Percentiles rank a stretch among this genome's conserved stretches.
phyloP scores from a whole-genome alignment of 1,140 invertebrate species.

The Drosophila athabasca region DNA sequence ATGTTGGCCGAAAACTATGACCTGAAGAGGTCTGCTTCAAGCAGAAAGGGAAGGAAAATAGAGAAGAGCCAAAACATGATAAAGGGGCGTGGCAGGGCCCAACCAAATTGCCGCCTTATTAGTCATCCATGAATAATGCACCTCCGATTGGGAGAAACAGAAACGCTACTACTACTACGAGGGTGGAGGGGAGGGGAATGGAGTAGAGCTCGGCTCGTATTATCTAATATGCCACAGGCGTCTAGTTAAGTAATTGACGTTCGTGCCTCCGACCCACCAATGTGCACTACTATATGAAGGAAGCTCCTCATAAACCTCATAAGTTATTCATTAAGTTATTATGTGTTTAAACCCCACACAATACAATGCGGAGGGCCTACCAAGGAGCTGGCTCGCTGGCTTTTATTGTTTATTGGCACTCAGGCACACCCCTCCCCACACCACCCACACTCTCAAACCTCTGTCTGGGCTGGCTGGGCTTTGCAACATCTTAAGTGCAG shows the following conservation, averaged over 20 bases:
- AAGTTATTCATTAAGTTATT: constrained; percentile 53
- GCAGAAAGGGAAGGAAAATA: constrained; percentile 5
- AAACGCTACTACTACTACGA: not conserved
- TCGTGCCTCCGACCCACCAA: not conserved
- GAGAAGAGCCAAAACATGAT: constrained; percentile 20
- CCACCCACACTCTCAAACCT: no score
- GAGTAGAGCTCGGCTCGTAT: constrained; percentile 41
- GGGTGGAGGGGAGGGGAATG: not conserved
- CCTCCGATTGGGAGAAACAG: not conserved
- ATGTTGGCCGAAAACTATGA: not conserved
- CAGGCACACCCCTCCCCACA: no score
- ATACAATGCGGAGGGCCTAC: no score
- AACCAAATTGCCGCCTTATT: constrained; percentile 54
- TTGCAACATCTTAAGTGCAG: constrained; percentile 60
- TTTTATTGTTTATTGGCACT: no score
- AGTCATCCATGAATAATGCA: constrained; percentile 60
- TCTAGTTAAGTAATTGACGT: constrained; percentile 60
- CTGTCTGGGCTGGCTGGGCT: no score
- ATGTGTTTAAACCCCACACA: constrained; percentile 54
- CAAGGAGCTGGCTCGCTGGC: no score
- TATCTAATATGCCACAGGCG: constrained; percentile 66
- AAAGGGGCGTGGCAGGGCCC: constrained; percentile 3
- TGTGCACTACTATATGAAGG: no score
- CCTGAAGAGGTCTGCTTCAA: no score
- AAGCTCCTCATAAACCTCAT: no score